A percentile compares a stretch with the other conserved stretches of the same genome.
These are phyloP conservation scores for Poecile atricapillus DNA, from an alignment of 2,113 vertebrate genomes.

Conservation along the genomic window DNA sequence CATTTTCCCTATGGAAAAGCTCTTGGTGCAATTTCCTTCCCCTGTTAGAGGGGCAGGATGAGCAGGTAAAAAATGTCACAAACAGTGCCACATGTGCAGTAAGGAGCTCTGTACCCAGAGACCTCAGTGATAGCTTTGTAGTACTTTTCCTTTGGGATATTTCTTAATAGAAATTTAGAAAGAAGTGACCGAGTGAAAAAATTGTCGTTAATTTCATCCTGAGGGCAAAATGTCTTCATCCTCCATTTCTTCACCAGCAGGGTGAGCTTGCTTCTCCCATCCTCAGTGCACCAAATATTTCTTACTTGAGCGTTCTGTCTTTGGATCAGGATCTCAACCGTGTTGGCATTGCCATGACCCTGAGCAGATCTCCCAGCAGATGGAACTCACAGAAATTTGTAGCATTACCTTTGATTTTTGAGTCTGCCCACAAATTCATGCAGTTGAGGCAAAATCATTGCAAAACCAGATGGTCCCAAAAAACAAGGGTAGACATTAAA, in stretches of 20 bases:
- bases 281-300: not conserved
- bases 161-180: not conserved
- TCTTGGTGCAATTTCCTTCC: not conserved
- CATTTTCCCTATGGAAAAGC: not conserved
- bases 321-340: not conserved
- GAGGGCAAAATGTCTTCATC: not conserved
- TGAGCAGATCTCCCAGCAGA: accelerated
- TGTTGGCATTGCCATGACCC: accelerated
- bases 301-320: accelerated
- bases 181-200: not conserved
- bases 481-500: not conserved
- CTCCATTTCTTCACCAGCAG: not conserved
- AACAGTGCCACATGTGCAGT: accelerated
- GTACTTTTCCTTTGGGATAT: not conserved
- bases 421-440: not conserved
- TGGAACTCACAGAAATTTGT: not conserved
- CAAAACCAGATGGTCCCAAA: not conserved
- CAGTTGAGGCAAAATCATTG: accelerated
- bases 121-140: not conserved
- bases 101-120: not conserved
- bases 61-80: not conserved
- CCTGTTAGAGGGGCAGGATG: not conserved
- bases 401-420: not conserved
- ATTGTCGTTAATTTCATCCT: not conserved
- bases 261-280: not conserved